These are phyloP conservation scores for Papilio glaucus DNA, from an alignment of 1,140 invertebrate genomes.

Conservation along the genomic window DNA sequence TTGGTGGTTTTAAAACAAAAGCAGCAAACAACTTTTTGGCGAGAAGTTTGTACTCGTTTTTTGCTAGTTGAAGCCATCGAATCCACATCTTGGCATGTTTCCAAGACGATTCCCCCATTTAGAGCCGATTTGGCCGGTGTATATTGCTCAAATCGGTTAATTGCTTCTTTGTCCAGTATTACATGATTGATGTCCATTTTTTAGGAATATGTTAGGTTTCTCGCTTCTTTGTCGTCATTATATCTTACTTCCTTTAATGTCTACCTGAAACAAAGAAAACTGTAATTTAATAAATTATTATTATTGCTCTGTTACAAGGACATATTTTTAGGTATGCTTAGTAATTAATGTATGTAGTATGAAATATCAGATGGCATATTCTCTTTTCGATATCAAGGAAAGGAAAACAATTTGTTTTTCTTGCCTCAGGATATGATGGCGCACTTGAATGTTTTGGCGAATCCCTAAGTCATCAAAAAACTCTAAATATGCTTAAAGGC, in stretches of 20 bases:
- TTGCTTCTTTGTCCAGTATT: constrained; percentile 77
- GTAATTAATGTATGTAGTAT: too few relatives aligned
- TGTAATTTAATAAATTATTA: constrained; percentile 41
- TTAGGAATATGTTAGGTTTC: constrained; percentile 52
- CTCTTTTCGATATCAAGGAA: too few relatives aligned
- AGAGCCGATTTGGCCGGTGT: constrained; percentile 74
- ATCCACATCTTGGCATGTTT: constrained; percentile 79
- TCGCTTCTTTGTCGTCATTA: constrained; percentile 57
- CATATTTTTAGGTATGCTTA: too few relatives aligned
- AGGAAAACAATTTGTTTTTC: too few relatives aligned
- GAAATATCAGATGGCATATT: too few relatives aligned
- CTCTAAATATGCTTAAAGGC: too few relatives aligned
- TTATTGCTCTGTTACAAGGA: too few relatives aligned
- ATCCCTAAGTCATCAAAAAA: too few relatives aligned
- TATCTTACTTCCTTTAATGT: constrained; percentile 42
- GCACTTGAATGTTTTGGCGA: too few relatives aligned
- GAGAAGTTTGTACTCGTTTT: constrained; percentile 74
- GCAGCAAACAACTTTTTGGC: constrained; percentile 81
- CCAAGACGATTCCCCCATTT: constrained; percentile 77
- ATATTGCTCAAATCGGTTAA: constrained; percentile 78
- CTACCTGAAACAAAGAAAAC: constrained; percentile 72
- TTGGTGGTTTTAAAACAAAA: constrained; percentile 84
- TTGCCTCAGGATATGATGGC: too few relatives aligned
- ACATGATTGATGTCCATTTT: constrained; percentile 81
- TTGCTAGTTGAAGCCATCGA: constrained; percentile 78